A percentile compares a stretch with the other conserved stretches of the same genome.
Evolutionary conservation across 2,113 vertebrate genomes (phyloP).

Genomic region (Syngnathoides biaculeatus): DNA sequence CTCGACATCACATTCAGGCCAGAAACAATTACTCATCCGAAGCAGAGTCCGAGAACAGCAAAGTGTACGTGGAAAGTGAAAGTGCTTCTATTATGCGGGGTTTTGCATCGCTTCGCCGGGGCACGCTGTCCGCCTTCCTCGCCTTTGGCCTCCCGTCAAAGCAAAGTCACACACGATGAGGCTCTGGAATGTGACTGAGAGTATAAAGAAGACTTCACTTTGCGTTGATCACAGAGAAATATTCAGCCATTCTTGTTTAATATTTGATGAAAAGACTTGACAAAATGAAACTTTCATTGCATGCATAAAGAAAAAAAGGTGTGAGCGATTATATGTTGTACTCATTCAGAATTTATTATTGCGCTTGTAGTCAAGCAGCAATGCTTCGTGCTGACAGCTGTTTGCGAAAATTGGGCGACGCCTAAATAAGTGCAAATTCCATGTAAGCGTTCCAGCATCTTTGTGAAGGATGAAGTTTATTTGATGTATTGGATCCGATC

Average conservation of each 20-base stretch:
- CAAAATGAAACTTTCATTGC: slow-evolving; percentile 15
- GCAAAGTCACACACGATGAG: slow-evolving; percentile 24
- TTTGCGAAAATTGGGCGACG: background rate
- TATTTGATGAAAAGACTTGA: slow-evolving; percentile 41
- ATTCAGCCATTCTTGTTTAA: slow-evolving; percentile 29
- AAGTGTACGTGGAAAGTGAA: background rate
- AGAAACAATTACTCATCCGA: background rate
- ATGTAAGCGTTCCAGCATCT: background rate
- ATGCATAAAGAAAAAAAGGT: too few species aligned
- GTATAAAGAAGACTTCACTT: slow-evolving; percentile 23
- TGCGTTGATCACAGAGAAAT: slow-evolving; percentile 48
- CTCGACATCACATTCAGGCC: background rate
- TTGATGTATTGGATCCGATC: background rate
- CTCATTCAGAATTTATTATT: background rate
- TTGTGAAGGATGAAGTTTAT: background rate
- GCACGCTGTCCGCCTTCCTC: slow-evolving; percentile 25
- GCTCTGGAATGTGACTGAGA: slow-evolving; percentile 33
- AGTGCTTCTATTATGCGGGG: slow-evolving; percentile 3
- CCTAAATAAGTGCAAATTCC: too few species aligned
- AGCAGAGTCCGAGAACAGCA: background rate
- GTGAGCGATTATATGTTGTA: too few species aligned
- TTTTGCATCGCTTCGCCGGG: slow-evolving; percentile 26
- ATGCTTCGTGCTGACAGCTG: background rate
- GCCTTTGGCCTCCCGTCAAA: slow-evolving; percentile 29
- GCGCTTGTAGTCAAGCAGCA: background rate